Evolutionary conservation across 2,888 invertebrate genomes (phyloP).

Genomic region (Marronus borbonicus): DNA sequence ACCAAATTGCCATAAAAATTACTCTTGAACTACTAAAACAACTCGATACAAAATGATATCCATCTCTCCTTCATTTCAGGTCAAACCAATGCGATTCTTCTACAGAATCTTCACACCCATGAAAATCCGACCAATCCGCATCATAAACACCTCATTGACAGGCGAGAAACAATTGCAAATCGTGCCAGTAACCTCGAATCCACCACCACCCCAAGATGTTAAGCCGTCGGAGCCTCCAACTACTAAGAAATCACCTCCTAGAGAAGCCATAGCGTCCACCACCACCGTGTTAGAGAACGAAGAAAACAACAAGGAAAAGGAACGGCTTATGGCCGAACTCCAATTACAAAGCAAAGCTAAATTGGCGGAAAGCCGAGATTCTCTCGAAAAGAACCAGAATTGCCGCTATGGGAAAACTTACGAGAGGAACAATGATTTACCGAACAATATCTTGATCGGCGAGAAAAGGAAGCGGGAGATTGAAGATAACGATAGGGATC

Average conservation of each 20-base stretch:
- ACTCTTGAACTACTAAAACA: not conserved
- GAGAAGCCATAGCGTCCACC: conserved; percentile 1
- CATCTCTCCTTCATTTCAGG: conserved; percentile 68
- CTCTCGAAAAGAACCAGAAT: conserved; percentile 38
- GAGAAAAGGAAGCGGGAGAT: conserved; percentile 47
- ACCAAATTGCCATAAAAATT: no score
- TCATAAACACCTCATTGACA: conserved; percentile 65
- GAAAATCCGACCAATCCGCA: conserved; percentile 68
- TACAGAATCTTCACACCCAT: conserved; percentile 74
- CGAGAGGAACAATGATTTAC: conserved; percentile 29
- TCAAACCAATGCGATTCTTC: conserved; percentile 78
- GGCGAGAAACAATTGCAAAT: conserved; percentile 68
- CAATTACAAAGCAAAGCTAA: conserved; percentile 66
- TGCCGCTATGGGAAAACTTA: conserved; percentile 38
- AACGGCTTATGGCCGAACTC: conserved; percentile 66
- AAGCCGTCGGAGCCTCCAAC: conserved; percentile 34
- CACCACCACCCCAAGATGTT: conserved; percentile 27
- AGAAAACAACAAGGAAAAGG: conserved; percentile 60
- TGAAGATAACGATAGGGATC: conserved; percentile 52
- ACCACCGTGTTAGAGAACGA: conserved; percentile 47
- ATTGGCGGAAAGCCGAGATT: conserved; percentile 21
- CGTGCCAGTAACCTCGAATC: conserved; percentile 61
- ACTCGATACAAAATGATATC: not conserved
- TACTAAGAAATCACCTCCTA: conserved; percentile 45
- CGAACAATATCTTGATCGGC: conserved; percentile 4